These are phyloP conservation scores for Rotaria magnacalcarata DNA, from an alignment of 2,888 invertebrate genomes.

Conservation along the genomic window DNA sequence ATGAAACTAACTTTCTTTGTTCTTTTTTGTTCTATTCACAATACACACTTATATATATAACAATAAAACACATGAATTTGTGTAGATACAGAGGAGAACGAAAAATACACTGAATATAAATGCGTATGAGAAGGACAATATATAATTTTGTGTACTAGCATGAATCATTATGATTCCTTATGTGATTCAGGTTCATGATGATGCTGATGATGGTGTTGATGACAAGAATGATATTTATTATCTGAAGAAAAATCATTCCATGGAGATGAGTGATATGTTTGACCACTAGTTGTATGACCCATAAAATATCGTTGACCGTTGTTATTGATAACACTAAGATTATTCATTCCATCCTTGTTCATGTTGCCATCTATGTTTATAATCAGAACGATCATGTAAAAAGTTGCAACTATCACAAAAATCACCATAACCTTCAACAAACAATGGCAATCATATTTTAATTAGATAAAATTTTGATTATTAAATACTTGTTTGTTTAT, in stretches of 20 bases:
- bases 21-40: too few species aligned
- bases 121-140: too few species aligned
- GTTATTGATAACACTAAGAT: conserved; percentile 62
- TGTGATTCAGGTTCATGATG: too few species aligned
- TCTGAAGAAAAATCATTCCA: conserved; percentile 47
- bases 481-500: conserved; percentile 82
- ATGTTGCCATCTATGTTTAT: conserved; percentile 97
- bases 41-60: too few species aligned
- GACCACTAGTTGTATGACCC: background rate
- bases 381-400: conserved; percentile 93
- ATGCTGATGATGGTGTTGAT: too few species aligned
- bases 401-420: conserved; percentile 99
- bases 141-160: too few species aligned
- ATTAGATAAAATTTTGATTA: too few species aligned
- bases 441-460: background rate
- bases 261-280: background rate
- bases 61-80: too few species aligned
- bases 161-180: too few species aligned
- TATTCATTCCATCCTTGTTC: conserved; percentile 71
- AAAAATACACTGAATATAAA: too few species aligned
- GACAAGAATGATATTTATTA: background rate
- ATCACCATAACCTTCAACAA: conserved; percentile 72
- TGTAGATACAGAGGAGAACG: too few species aligned
- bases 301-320: conserved; percentile 24
- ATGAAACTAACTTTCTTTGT: too few species aligned